Conservation (phyloP, 2,113 vertebrate genomes). For the Trogon melanurus region DNA sequence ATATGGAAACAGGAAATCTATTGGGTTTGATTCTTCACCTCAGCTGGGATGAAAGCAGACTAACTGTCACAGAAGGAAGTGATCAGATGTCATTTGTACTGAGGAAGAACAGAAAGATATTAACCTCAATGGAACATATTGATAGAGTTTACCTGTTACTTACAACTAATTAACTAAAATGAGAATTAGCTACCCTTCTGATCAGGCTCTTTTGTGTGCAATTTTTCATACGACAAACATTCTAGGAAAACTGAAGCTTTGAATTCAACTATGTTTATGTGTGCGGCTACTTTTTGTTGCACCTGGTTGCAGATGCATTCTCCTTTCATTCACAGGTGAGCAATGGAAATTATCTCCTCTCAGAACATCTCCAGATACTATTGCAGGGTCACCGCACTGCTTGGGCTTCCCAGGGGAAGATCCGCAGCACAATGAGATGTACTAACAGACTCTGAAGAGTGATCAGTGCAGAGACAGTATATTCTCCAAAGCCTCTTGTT, state of each 20-base stretch:
- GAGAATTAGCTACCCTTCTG: neutral
- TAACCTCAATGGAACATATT: neutral
- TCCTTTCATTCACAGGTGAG: neutral
- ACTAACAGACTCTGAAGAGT: neutral
- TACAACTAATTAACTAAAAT: slow-evolving; percentile 11
- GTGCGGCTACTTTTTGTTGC: rapidly evolving
- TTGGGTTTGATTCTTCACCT: slow-evolving; percentile 43
- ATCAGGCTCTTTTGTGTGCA: neutral
- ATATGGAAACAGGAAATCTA: slow-evolving; percentile 38
- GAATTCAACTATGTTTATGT: neutral
- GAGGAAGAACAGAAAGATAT: slow-evolving; percentile 39
- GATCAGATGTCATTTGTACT: slow-evolving; percentile 32
- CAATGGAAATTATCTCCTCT: neutral
- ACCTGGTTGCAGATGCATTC: neutral
- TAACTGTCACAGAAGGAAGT: slow-evolving; percentile 35
- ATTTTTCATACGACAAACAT: neutral
- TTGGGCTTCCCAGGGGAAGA: neutral
- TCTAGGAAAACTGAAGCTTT: neutral
- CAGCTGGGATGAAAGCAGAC: slow-evolving; percentile 28
- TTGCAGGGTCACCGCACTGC: neutral
- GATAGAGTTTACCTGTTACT: neutral
- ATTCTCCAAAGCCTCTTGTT: neutral
- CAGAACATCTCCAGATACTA: neutral
- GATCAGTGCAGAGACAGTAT: neutral
- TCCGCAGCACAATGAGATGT: neutral